Percentiles rank a stretch among this genome's conserved stretches.
Evolutionary conservation across 2,888 invertebrate genomes (phyloP).

Genomic region (Hypercompe scribonia): DNA sequence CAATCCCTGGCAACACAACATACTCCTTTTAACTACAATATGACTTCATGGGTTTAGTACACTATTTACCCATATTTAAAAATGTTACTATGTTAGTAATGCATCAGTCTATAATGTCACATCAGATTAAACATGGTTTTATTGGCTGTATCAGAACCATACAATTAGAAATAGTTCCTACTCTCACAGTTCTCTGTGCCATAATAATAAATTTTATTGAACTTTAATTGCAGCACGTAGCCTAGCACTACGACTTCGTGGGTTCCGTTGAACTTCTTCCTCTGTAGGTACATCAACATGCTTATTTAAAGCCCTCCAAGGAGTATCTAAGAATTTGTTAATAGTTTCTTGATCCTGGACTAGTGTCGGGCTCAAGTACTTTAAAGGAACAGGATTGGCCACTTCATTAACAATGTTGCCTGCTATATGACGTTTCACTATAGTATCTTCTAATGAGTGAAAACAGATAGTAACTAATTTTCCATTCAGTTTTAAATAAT

Average conservation of each 20-base stretch:
- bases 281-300: conserved; percentile 92
- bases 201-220: conserved; percentile 67
- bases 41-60: no score
- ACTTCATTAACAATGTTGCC: conserved; percentile 91
- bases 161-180: not conserved
- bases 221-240: conserved; percentile 93
- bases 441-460: conserved; percentile 97
- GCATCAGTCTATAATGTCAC: not conserved
- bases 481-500: conserved; percentile 92
- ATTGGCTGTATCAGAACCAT: not conserved
- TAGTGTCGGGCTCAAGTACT: conserved; percentile 89
- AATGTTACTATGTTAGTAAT: not conserved
- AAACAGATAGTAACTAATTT: conserved; percentile 94
- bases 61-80: not conserved
- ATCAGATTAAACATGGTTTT: not conserved
- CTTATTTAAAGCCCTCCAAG: conserved; percentile 93
- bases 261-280: conserved; percentile 92
- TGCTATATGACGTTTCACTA: conserved; percentile 95
- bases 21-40: no score
- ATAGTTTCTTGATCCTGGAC: conserved; percentile 88
- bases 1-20: not conserved
- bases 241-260: conserved; percentile 95
- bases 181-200: not conserved
- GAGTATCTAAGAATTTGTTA: conserved; percentile 86
- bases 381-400: conserved; percentile 90